These are phyloP conservation scores for Rhagophthalmus giganteus DNA, from an alignment of 2,888 invertebrate genomes.

Conservation along the genomic window DNA sequence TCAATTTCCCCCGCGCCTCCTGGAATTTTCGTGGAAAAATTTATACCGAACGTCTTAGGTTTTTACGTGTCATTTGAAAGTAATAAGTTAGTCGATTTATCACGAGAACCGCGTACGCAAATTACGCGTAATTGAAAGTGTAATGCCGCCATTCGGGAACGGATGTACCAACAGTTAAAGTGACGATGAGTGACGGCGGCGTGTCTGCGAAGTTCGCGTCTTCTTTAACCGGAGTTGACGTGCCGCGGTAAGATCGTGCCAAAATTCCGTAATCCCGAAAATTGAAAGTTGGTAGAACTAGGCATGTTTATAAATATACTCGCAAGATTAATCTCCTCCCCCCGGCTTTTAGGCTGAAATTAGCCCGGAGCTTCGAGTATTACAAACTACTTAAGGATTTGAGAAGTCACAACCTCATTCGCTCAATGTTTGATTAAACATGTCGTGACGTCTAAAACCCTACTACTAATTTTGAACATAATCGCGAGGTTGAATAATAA, in stretches of 20 bases:
- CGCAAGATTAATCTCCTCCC: constrained; percentile 10
- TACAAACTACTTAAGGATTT: constrained; percentile 10
- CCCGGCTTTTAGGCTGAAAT: constrained; percentile 11
- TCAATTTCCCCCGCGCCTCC: too few species aligned
- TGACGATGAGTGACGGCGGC: constrained; percentile 8
- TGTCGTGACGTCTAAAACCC: background rate
- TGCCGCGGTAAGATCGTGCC: constrained; percentile 7
- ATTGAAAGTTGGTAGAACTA: constrained; percentile 13
- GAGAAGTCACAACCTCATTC: constrained; percentile 40
- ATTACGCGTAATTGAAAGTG: background rate
- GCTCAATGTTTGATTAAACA: constrained; percentile 16
- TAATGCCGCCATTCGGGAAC: background rate
- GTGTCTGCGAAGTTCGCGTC: constrained; percentile 3
- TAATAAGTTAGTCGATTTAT: too few species aligned
- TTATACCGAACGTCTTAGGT: too few species aligned
- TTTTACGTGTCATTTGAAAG: too few species aligned
- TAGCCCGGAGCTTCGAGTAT: constrained; percentile 5
- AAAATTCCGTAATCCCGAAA: constrained; percentile 15
- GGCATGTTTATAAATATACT: constrained; percentile 18
- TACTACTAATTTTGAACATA: too few species aligned
- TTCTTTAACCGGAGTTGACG: constrained; percentile 16
- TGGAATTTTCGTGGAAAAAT: too few species aligned
- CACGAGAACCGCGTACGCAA: background rate
- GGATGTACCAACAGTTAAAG: constrained; percentile 4
- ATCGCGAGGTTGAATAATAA: too few species aligned